Evolutionary conservation across 2,797 vertebrate genomes (phyloP), one percentile per base, ranked within the genome.

Genomic region (Adelosebastes latens): DNA sequence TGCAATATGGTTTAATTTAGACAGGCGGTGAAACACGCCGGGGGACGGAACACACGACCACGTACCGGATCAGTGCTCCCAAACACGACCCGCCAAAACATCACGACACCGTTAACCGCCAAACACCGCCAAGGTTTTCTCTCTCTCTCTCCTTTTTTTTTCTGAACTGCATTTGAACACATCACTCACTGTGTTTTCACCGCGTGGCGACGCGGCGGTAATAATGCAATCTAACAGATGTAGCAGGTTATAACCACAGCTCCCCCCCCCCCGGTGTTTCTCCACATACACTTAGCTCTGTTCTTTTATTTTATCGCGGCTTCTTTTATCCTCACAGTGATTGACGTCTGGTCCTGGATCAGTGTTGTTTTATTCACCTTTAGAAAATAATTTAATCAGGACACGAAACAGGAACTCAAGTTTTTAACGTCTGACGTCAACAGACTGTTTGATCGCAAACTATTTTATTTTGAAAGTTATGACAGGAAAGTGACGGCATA

Each of bases 191-290:
- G 87, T 87, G 82, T 88, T 78, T 60, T 9, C 5, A 6, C 24
- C 18, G 9, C 20, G 1, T 29, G 13, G 3, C 22, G 2, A 1
- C 2, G 31, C 25, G 1, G 72, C 14, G 7, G 55, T 20, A 39
- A 77, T 79, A 56, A 91, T 80, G 86, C 88, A 87, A 86, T 49
- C 52, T 71, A 53, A 31, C 86, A 61, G 81, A 93, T 92, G 91
- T 93, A 93, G 91, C 92, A 89, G 84, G 72, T 87, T 83, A 55
- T 22, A 56, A 70, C 69, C 73, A 12, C 74, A 10, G 39, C 7
- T 7, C n/a, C 55, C 27, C 39, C 9, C 6, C n/a, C 55, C 5
- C 11, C 9, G 4, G n/a, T 55, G 63, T 77, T 75, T 22, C 66
- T 34, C 46, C 46, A 25, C 34, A 8, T 3, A n/a, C 59, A 12